Base-by-base conservation (phyloP, 1,140 invertebrate genomes). In the Trichonephila clavata region DNA sequence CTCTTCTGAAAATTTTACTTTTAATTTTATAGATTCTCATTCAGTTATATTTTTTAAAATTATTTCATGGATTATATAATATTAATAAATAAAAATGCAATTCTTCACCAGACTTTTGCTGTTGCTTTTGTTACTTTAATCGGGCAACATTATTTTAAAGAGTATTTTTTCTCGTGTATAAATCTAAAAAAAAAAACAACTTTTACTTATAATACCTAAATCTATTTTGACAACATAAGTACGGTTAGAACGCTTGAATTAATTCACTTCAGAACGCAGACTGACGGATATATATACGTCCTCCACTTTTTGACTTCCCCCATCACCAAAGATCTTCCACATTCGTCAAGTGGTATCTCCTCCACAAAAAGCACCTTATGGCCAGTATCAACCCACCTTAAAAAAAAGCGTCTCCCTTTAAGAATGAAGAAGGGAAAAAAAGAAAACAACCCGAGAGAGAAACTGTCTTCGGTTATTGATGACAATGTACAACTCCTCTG, bases 391-490 rank as follows among this genome's bases (percentile, higher is more conserved):
- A 32, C 68, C 71, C 71, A 77, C 71, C 24, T 21, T 68, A 3
- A 24, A 63, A 24, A 68, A 68, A 77, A 39, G n/a, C 32, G 71
- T 39, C 71, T 18, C 32, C 27, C 71, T 63, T 21, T 32, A 32
- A 39, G 32, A 39, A 39, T 39, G 27, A 32, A 18, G 27, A 16
- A 39, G 32, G 32, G 13, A 77, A 77, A 77, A 77, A 77, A 77
- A 13, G 27, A 32, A 32, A 18, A 32, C 71, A 77, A 24, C 68
- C 68, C 16, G 13, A 24, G n/a, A 32, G 65, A 24, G 43, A 50
- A 71, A 88, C 86, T 71, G 86, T 88, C 86, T 90, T 81, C 88
- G 16, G 65, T 91, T 91, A 91, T 91, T 91, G 90, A 91, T 91
- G 90, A 50, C 88, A 91, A 27, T 21, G 59, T 27, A 63, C 90